These are phyloP conservation scores for Ptychobarbus kaznakovi DNA, from an alignment of 2,797 vertebrate species.

Conservation along the genomic window DNA sequence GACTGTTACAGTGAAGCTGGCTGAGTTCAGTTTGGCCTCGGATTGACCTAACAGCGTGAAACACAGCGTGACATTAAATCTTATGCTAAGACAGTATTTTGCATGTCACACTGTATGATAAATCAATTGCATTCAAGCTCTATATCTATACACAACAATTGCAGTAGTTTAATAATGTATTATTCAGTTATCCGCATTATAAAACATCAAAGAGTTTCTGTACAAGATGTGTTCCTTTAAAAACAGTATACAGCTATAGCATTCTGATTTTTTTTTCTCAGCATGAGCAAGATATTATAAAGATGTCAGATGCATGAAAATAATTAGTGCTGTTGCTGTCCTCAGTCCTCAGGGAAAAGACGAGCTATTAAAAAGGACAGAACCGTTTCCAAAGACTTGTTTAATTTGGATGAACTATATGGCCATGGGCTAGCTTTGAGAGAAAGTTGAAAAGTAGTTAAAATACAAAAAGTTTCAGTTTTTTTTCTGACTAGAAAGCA, in stretches of 20 bases:
- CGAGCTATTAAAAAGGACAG: slow-evolving; percentile 24
- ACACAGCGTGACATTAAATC: slow-evolving; percentile 42
- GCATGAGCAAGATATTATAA: slow-evolving; percentile 2
- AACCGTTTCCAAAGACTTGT: slow-evolving; percentile 19
- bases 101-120: slow-evolving; percentile 42
- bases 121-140: neutral
- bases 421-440: neutral
- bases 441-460: neutral
- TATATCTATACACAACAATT: slow-evolving; percentile 3
- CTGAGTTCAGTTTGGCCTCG: slow-evolving; percentile 19
- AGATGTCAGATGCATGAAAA: neutral
- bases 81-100: slow-evolving; percentile 38
- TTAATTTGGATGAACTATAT: slow-evolving; percentile 20
- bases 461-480: neutral
- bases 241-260: neutral
- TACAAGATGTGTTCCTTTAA: neutral
- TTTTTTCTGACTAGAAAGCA: neutral
- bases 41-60: slow-evolving; percentile 40
- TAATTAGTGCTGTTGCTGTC: slow-evolving; percentile 7
- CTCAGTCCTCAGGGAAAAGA: neutral
- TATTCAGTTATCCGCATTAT: neutral
- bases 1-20: neutral
- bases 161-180: slow-evolving; percentile 14
- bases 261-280: neutral
- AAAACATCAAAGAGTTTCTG: neutral